Evolutionary conservation across 2,113 vertebrate species (phyloP).

Genomic region (Tylochromis polylepis): DNA sequence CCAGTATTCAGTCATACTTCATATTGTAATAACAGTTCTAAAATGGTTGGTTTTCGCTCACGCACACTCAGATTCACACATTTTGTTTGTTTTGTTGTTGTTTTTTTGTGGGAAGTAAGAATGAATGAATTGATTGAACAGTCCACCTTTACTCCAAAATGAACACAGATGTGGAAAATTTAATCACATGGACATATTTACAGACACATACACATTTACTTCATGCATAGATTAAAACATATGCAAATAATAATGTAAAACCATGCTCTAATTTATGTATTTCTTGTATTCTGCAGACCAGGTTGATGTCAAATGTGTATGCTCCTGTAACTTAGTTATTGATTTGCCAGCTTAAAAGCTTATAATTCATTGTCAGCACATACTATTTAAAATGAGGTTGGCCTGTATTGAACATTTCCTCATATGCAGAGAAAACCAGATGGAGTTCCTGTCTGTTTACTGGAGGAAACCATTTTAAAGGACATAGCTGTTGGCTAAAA

Average conservation of each 20-base stretch:
- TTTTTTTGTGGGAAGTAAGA: neutral
- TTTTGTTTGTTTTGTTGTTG: neutral
- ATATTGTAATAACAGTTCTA: neutral
- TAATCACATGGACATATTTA: neutral
- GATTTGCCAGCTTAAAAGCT: neutral
- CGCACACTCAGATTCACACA: neutral
- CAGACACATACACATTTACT: neutral
- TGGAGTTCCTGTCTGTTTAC: neutral
- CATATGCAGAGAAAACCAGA: neutral
- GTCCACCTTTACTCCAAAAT: neutral
- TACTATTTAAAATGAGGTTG: neutral
- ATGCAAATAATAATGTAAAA: fast-evolving
- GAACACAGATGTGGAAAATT: neutral
- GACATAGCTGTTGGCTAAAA: neutral
- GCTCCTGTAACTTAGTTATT: neutral
- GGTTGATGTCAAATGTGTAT: neutral
- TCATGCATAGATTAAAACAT: neutral
- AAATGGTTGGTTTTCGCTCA: neutral
- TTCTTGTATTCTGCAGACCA: neutral
- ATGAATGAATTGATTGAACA: neutral
- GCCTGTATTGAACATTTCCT: neutral
- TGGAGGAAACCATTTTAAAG: slow-evolving; percentile 8
- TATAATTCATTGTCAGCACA: neutral
- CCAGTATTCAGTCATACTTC: neutral
- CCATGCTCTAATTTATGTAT: neutral